phyloP scores from a whole-genome alignment of 1,140 invertebrate genomes.

The Tyrophagus putrescentiae region DNA sequence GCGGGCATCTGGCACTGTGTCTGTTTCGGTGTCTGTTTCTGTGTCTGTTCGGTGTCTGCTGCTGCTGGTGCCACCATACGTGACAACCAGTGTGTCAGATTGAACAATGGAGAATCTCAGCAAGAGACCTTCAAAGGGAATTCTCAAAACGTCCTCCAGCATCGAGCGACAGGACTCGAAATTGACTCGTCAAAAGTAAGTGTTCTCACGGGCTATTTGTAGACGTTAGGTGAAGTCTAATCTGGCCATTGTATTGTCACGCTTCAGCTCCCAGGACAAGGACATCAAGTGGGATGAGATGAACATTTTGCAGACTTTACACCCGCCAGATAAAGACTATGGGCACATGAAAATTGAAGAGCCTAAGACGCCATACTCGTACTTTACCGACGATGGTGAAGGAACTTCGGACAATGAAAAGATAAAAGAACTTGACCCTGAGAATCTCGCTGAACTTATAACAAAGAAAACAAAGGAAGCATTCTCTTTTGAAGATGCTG shows the following conservation, averaged over 20 bases:
- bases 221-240: constrained; percentile 17
- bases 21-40: too few relatives aligned
- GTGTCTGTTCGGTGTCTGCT: too few relatives aligned
- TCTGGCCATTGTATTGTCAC: not conserved
- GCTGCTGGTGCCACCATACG: too few relatives aligned
- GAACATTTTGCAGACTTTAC: constrained; percentile 94
- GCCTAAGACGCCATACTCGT: constrained; percentile 87
- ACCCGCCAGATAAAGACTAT: constrained; percentile 96
- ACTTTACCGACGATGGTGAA: constrained; percentile 38
- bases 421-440: constrained; percentile 45
- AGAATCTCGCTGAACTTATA: constrained; percentile 43
- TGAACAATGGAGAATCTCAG: constrained; percentile 35
- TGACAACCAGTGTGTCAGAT: not conserved
- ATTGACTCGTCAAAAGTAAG: constrained; percentile 41
- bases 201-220: too few relatives aligned
- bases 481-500: not conserved
- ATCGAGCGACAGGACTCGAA: constrained; percentile 55
- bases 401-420: constrained; percentile 41
- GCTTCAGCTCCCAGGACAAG: constrained; percentile 26
- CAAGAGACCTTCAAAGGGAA: constrained; percentile 72
- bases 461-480: constrained; percentile 40
- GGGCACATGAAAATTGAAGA: constrained; percentile 99
- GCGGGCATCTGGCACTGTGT: too few relatives aligned
- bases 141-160: constrained; percentile 76
- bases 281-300: constrained; percentile 93